Base-by-base conservation (phyloP, 2,113 vertebrate genomes). In the Pseudopodoces humilis region DNA sequence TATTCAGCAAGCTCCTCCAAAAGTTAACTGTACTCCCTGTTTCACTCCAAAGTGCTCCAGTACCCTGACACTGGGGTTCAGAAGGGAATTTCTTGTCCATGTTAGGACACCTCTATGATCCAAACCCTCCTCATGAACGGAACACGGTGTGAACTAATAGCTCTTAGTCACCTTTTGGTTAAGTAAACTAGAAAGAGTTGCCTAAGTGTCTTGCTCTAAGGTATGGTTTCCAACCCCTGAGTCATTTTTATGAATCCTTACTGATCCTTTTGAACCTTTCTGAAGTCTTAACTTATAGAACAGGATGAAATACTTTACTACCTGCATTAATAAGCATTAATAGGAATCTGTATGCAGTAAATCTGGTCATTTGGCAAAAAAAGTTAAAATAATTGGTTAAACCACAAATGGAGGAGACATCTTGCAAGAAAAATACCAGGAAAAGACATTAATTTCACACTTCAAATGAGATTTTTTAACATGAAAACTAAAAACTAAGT, bases 381-480 rank as follows among this genome's bases (percentile, higher is more conserved):
- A 72, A 88, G 37, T 74, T 83, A 83, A 97, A 92, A 94, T 83
- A 90, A 69, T 25, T 52, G 60, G 37, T 56, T 84, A 86, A 88
- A 95, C 35, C 65, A 84, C 64, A 95, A 81, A 82, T 7, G 46
- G 49, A 83, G 20, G 55, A 94, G 64, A 50, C 28, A 58, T 41
- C 62, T 72, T 81, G 43, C 18, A 86, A 88, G 75, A 67, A 86
- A 87, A 86, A 60, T 53, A 44, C 27, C 37, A 84, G 46, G 33
- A 50, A 83, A 86, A 90, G 28, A 43, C 27, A 74, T 83, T 37
- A 80, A 28, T 60, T 92, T 76, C 20, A 55, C 31, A n/a, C 63
- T 85, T 82, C 30, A 72, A 79, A 75, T 89, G 20, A 68, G 52
- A 59, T 46, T 93, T 39, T 93, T 87, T 55, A 86, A 82, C 31